Evolutionary conservation across 2,888 invertebrate species (phyloP), one percentile per base, ranked within the genome.

Genomic region (Dexiosoma caninum): DNA sequence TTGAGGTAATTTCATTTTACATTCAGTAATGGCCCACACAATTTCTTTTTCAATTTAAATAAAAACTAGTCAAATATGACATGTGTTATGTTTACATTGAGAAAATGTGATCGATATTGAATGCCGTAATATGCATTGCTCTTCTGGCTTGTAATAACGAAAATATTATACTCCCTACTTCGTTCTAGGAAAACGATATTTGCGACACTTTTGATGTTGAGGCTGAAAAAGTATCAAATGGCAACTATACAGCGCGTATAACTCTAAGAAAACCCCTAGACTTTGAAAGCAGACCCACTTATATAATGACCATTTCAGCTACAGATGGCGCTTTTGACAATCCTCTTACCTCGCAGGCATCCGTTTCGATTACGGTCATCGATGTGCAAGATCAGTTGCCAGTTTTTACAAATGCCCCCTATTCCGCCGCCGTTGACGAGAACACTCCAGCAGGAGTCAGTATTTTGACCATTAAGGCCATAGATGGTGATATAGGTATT

Each of bases 301-400:
- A 94, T 85, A 92, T 94, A 16, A 91, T 95, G 83, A 93, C 93
- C 55, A 88, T 95, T 1, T 91, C 92, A 84, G 95, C 95, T 0
- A 90, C 91, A 1, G 95, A 95, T 85, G 91, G 92, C 8, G 93
- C 94, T 1, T 86, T 90, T 62, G 93, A 92, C 53, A 92, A 92
- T 84, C 92, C 94, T 0, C 88, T 95, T 5, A 92, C 92, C 37
- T 93, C 95, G 0, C 90, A 92, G 14, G 95, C 96, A 0, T 94
- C 94, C 49, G 92, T 97, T 10, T 93, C 95, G 0, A 94, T 95
- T 0, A 93, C 94, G 44, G 92, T 97, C 6, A 90, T 93, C 77
- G 97, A 97, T 86, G 93, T 95, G 0, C 97, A 94, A 87, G 96
- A 97, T 89, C 95, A 95, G 85, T 94, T 95, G 7, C 96, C 96